Evolutionary conservation across 2,888 invertebrate genomes (phyloP).

Genomic region (Ctena decussata): DNA sequence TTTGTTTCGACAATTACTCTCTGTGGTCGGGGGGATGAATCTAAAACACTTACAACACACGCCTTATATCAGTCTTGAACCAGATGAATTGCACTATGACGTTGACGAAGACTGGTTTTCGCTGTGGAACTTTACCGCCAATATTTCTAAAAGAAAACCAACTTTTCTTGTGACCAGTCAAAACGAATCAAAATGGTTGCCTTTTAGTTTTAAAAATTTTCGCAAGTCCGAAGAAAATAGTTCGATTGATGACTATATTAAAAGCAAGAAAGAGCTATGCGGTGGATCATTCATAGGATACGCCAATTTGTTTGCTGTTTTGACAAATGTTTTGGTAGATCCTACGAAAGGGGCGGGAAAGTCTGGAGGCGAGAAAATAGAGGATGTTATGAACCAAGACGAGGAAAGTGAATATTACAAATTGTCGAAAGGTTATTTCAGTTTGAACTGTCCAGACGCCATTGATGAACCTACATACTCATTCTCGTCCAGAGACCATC

Average conservation of each 20-base stretch:
- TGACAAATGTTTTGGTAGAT: slow-evolving; percentile 64
- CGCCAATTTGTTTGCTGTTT: slow-evolving; percentile 55
- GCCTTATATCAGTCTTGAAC: no score
- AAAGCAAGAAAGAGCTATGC: slow-evolving; percentile 25
- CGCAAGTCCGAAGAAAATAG: background rate
- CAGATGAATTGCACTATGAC: background rate
- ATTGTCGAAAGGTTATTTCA: slow-evolving; percentile 71
- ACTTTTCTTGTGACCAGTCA: background rate
- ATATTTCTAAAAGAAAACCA: background rate
- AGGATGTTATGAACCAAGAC: slow-evolving; percentile 70
- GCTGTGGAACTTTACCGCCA: background rate
- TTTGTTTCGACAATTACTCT: background rate
- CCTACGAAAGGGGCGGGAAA: slow-evolving; percentile 54
- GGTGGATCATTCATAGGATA: slow-evolving; percentile 60
- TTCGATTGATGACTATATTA: background rate
- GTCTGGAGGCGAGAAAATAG: slow-evolving; percentile 72
- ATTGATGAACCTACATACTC: background rate
- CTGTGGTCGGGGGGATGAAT: no score
- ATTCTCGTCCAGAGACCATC: background rate
- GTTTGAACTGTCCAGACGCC: slow-evolving; percentile 52
- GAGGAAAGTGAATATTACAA: slow-evolving; percentile 74
- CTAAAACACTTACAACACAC: no score
- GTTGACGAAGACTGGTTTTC: background rate
- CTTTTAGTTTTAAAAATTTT: background rate
- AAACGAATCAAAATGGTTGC: background rate